These are phyloP conservation scores for Artibeus lituratus DNA, from an alignment of 2,797 vertebrate genomes.

Conservation along the genomic window DNA sequence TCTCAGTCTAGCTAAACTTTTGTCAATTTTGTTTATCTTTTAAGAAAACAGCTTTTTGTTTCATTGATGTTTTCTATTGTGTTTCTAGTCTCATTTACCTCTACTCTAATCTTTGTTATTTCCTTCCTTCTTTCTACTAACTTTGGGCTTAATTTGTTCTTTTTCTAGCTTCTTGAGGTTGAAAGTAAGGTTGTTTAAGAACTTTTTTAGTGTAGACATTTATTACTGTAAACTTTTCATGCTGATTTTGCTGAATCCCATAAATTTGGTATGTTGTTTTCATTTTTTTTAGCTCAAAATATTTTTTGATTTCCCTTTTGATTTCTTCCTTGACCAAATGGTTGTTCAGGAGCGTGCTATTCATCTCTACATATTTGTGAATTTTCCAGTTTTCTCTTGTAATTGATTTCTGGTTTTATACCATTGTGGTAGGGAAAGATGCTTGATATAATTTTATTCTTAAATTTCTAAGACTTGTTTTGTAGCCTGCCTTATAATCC, in stretches of 20 bases:
- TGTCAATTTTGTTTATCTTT: not conserved
- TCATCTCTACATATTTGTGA: not conserved
- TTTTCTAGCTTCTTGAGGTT: not conserved
- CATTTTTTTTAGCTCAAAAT: not conserved
- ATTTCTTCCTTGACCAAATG: not conserved
- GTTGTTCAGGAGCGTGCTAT: not conserved
- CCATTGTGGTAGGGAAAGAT: not conserved
- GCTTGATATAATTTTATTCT: not conserved
- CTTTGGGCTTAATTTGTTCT: not conserved
- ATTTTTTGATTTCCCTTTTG: not conserved
- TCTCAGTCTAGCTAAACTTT: not conserved
- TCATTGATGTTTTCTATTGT: not conserved
- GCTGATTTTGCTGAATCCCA: not conserved
- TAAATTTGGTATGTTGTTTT: not conserved
- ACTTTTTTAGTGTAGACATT: not conserved
- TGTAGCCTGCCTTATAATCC: not conserved
- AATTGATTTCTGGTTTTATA: slow-evolving; percentile 2
- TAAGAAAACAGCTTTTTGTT: not conserved
- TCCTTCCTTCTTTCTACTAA: not conserved
- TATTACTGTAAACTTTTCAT: not conserved
- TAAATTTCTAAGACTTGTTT: not conserved
- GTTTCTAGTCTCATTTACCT: not conserved
- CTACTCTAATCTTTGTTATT: not conserved
- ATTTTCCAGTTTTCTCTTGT: not conserved
- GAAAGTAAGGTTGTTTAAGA: not conserved